Conservation (phyloP, 2,888 invertebrate genomes). For the Dasysyrphus albostriatus region DNA sequence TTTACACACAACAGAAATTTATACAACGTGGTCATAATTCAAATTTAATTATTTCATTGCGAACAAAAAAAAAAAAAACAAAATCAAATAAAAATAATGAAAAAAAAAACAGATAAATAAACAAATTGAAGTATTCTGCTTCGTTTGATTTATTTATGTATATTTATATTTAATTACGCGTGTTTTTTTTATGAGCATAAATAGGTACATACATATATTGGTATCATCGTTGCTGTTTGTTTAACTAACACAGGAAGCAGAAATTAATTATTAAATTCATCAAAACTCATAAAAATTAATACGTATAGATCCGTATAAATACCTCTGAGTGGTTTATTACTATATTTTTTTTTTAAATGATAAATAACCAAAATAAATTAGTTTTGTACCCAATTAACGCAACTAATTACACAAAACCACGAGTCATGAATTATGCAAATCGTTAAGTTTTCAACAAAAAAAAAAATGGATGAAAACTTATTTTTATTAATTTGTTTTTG, state of each 20-base stretch:
- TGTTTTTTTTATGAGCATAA: neutral
- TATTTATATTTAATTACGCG: neutral
- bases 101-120: conserved; percentile 18
- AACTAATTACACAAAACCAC: conserved; percentile 72
- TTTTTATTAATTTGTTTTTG: neutral
- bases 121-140: conserved; percentile 43
- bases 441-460: conserved; percentile 3
- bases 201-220: neutral
- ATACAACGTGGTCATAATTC: conserved; percentile 54
- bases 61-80: conserved; percentile 18
- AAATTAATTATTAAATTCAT: conserved; percentile 72
- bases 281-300: conserved; percentile 32
- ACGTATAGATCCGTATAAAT: conserved; percentile 3
- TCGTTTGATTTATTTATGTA: conserved; percentile 41
- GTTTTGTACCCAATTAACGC: conserved; percentile 72
- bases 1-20: conserved; percentile 12
- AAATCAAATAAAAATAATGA: conserved; percentile 40
- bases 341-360: conserved; percentile 23
- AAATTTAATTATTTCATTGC: conserved; percentile 63
- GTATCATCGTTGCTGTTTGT: neutral
- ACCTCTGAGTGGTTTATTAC: too few relatives aligned
- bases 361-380: conserved; percentile 72
- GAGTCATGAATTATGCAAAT: conserved; percentile 73
- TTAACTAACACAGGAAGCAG: conserved; percentile 2
- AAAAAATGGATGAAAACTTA: neutral